Base-by-base conservation (phyloP, 2,113 vertebrate genomes). In the Crotalus viridis region DNA sequence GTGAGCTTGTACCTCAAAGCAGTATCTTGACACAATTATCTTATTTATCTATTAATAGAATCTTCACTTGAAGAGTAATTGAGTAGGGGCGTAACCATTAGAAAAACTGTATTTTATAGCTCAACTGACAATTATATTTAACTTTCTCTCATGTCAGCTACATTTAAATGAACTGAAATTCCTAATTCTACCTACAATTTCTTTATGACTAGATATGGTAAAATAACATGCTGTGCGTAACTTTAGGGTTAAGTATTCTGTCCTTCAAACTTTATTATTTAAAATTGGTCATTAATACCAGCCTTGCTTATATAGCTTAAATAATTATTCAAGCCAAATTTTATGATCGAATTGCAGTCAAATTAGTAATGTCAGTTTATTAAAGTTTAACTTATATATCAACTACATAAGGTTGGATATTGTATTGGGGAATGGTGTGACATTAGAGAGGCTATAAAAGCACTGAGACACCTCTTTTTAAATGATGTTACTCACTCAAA, bases 311-410 rank as follows among this genome's bases (percentile, higher is more conserved):
- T 91, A 93, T 3, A 90, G 0, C 57, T 12, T 74, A 10, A 33
- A 88, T 95, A 90, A 96, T 95, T 94, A 93, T 21, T 57, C 59
- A 93, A 3, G 88, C 92, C 64, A 56, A 4, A 56, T 90, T 96
- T 93, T 85, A 87, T 95, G 85, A 52, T 61, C 21, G 94, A 94
- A 95, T 92, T 93, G 93, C 81, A 94, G 95, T 56, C 57, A 95
- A 88, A 91, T 85, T 88, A 46, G 55, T 57, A 93, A 89, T 93
- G 94, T 91, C 74, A 57, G 48, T 87, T 87, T 95, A 91, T 87
- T 24, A 91, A 28, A 26, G 89, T 94, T 92, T 95, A 95, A 93
- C 91, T 93, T 22, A 92, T 39, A 69, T 61, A 81, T 93, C 17
- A 94, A 81, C 3, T 10, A 33, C 92, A 6, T 33, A n/a, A 74